Evolutionary conservation across 2,113 vertebrate species (phyloP).

Genomic region (Lagopus muta): DNA sequence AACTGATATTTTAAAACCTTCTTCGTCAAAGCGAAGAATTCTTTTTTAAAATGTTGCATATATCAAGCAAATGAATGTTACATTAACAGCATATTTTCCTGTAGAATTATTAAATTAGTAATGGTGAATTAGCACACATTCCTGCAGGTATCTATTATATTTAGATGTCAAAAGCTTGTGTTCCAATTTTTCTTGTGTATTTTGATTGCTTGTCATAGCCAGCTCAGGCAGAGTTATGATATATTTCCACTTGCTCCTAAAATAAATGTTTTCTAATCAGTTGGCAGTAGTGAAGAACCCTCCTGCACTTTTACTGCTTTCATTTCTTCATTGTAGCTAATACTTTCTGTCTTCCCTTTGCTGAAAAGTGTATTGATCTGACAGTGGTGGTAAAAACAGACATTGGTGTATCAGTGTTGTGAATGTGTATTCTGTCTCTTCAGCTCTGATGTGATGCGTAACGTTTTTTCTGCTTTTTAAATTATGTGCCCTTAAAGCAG

Average conservation of each 20-base stretch:
- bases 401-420: background rate
- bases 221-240: background rate
- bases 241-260: background rate
- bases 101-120: background rate
- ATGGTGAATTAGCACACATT: background rate
- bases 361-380: background rate
- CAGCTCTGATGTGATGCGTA: background rate
- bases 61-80: background rate
- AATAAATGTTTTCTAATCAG: background rate
- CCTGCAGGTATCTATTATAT: background rate
- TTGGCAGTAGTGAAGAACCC: background rate
- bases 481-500: background rate
- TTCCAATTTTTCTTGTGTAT: background rate
- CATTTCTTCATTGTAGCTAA: background rate
- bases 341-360: background rate
- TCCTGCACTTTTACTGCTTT: background rate
- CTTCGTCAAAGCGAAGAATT: background rate
- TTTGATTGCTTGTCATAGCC: accelerated
- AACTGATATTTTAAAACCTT: background rate
- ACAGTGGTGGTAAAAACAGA: background rate
- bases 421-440: background rate
- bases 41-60: background rate
- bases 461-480: background rate
- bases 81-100: background rate
- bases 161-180: background rate